These are phyloP conservation scores for Cinara cedri DNA, from an alignment of 2,888 invertebrate species.

Conservation along the genomic window DNA sequence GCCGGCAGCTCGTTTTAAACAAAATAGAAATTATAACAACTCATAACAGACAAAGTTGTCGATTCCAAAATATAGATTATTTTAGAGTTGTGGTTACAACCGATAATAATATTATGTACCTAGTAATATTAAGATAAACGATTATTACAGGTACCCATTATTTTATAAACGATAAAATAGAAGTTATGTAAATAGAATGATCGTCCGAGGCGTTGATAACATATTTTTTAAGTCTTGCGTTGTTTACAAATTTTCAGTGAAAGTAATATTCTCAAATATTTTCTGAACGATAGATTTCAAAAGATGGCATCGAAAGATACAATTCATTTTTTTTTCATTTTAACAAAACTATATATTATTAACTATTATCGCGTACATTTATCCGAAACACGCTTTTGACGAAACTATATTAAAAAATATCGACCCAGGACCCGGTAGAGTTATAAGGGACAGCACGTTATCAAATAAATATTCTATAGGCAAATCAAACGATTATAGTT, in stretches of 20 bases:
- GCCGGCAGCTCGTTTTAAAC: constrained; percentile 33
- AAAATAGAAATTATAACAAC: not conserved
- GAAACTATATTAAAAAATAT: not conserved
- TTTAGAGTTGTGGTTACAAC: not conserved
- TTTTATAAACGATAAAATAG: not conserved
- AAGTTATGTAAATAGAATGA: constrained; percentile 15
- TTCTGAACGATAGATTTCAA: constrained; percentile 27
- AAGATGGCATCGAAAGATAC: constrained; percentile 39
- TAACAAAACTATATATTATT: not conserved
- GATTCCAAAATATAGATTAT: constrained; percentile 26
- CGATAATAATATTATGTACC: too few species aligned
- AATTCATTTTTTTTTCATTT: constrained; percentile 18
- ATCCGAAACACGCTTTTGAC: not conserved
- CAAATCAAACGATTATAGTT: not conserved
- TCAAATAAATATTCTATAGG: not conserved
- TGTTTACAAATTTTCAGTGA: constrained; percentile 30
- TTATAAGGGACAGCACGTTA: not conserved
- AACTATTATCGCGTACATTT: not conserved
- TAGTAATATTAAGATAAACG: constrained; percentile 27
- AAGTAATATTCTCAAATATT: constrained; percentile 35
- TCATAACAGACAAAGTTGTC: not conserved
- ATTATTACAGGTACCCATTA: not conserved
- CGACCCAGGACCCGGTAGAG: constrained; percentile 1
- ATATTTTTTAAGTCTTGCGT: not conserved
- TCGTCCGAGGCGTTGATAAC: constrained; percentile 18